A percentile compares a stretch with the other conserved stretches of the same genome.
Conservation (phyloP, 2,797 vertebrate genomes). For the Gallinago nigripennis region DNA sequence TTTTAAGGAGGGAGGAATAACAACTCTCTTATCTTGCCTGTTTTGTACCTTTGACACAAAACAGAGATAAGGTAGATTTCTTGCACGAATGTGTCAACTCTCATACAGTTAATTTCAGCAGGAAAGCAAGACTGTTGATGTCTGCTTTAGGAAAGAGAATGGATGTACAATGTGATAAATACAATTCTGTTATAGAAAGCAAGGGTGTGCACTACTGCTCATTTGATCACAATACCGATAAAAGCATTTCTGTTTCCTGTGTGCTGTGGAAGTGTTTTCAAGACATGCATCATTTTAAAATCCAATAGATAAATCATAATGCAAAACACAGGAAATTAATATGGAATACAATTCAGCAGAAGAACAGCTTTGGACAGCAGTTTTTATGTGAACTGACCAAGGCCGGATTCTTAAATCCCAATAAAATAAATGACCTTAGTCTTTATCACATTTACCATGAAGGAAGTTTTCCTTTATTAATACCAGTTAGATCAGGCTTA, state of each 20-base stretch:
- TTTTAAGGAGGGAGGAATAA: not conserved
- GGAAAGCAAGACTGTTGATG: not conserved
- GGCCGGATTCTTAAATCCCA: not conserved
- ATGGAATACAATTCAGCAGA: not conserved
- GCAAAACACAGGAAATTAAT: not conserved
- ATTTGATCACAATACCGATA: not conserved
- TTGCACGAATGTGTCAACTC: not conserved
- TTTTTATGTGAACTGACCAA: not conserved
- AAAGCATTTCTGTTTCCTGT: not conserved
- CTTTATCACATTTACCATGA: not conserved
- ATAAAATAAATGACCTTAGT: not conserved
- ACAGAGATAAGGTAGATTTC: not conserved
- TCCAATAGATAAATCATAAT: not conserved
- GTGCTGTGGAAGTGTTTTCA: not conserved
- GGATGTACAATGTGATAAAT: not conserved
- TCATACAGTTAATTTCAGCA: not conserved
- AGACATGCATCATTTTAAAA: not conserved
- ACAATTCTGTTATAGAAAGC: not conserved
- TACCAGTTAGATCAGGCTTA: not conserved
- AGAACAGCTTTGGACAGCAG: not conserved
- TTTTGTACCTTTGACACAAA: not conserved
- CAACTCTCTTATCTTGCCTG: not conserved
- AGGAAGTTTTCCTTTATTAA: not conserved
- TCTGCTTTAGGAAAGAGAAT: not conserved
- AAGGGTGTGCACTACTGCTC: not conserved